These are phyloP conservation scores for Danio kyathit DNA, from an alignment of 2,797 vertebrate species.

Conservation along the genomic window DNA sequence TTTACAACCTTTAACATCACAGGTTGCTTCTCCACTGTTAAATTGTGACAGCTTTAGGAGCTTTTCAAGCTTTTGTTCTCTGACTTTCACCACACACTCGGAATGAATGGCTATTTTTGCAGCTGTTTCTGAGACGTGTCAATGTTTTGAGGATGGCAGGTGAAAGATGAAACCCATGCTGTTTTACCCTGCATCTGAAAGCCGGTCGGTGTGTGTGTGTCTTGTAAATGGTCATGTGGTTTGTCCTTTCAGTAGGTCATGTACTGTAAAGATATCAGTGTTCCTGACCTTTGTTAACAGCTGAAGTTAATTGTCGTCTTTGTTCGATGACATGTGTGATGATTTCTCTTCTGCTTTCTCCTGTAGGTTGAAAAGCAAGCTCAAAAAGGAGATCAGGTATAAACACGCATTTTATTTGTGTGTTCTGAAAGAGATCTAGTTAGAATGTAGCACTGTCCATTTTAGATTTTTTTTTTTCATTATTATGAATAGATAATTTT, in stretches of 20 bases:
- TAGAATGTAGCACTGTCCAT: background rate
- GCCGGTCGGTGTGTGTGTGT: conserved; percentile 33
- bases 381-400: conserved; percentile 78
- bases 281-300: conserved; percentile 39
- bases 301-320: conserved; percentile 4
- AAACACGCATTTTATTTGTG: background rate
- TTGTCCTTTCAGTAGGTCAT: background rate
- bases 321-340: conserved; percentile 18
- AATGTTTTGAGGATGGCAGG: conserved; percentile 68
- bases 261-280: conserved; percentile 5
- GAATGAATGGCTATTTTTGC: conserved; percentile 66
- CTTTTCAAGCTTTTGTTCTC: conserved; percentile 27
- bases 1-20: conserved; percentile 12
- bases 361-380: conserved; percentile 67
- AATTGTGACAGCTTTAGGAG: conserved; percentile 34
- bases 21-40: background rate
- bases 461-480: background rate
- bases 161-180: conserved; percentile 69
- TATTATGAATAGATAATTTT: too few species aligned
- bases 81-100: conserved; percentile 51
- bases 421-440: background rate
- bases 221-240: conserved; percentile 7
- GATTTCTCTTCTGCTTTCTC: conserved; percentile 36
- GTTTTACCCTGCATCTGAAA: conserved; percentile 71
- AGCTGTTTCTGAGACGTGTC: conserved; percentile 73